Evolutionary conservation across 2,113 vertebrate genomes (phyloP).

Genomic region (Alligator mississippiensis): DNA sequence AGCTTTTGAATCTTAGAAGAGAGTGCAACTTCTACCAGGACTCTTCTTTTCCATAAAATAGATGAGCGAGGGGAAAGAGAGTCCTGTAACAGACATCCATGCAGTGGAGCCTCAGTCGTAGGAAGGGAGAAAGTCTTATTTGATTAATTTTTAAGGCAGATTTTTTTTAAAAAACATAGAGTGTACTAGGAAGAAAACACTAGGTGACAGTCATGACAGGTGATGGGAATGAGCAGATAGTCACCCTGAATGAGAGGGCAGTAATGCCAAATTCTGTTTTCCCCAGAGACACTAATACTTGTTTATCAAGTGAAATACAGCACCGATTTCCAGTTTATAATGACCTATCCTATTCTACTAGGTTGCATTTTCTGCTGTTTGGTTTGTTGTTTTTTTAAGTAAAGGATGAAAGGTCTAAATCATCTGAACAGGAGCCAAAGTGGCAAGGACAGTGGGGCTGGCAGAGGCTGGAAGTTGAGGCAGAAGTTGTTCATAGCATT

Average conservation of each 20-base stretch:
- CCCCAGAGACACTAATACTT: neutral
- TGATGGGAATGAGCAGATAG: neutral
- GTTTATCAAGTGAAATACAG: fast-evolving
- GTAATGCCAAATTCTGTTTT: neutral
- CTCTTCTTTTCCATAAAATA: neutral
- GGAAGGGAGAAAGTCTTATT: neutral
- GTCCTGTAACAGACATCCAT: neutral
- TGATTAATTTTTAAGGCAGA: fast-evolving
- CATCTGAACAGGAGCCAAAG: neutral
- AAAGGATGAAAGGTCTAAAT: neutral
- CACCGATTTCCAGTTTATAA: neutral
- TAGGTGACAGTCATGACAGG: neutral
- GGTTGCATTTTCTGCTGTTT: neutral
- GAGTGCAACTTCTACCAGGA: neutral
- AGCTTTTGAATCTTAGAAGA: neutral
- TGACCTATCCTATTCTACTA: fast-evolving
- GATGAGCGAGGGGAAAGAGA: neutral
- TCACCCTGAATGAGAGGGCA: neutral
- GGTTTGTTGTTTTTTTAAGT: neutral
- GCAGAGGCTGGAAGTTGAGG: neutral
- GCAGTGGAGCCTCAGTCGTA: neutral
- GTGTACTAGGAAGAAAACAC: neutral
- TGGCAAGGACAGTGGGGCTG: neutral
- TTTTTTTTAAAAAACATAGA: neutral
- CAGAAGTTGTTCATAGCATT: neutral